phyloP scores from a whole-genome alignment of 2,888 invertebrate genomes.

The Eledona agricola region DNA sequence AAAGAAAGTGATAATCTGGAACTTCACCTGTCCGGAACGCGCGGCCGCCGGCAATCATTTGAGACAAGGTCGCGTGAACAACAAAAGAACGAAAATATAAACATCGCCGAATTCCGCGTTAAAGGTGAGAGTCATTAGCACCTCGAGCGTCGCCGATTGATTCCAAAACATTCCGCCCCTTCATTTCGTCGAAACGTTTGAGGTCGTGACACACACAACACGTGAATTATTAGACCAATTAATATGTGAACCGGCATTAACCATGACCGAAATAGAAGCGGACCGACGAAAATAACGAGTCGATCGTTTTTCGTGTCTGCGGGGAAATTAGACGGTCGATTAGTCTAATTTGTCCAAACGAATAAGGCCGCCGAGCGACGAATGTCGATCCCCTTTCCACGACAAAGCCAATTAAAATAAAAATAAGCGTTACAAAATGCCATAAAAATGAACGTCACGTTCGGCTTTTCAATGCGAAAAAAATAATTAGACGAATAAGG shows the following conservation, averaged over 20 bases:
- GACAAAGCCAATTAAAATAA: constrained; percentile 23
- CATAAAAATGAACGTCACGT: constrained; percentile 33
- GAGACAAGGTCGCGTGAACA: constrained; percentile 21
- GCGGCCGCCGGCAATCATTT: no score
- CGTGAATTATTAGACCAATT: constrained; percentile 27
- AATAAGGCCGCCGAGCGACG: constrained; percentile 10
- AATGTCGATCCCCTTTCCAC: constrained; percentile 4
- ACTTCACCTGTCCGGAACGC: no score
- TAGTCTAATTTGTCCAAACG: constrained; percentile 5
- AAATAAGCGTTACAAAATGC: constrained; percentile 22
- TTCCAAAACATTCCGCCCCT: constrained; percentile 1
- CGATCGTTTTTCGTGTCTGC: constrained; percentile 1
- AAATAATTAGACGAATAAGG: constrained; percentile 20
- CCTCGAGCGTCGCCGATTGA: not conserved
- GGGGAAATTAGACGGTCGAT: constrained; percentile 9
- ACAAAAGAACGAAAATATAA: constrained; percentile 21
- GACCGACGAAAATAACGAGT: constrained; percentile 9
- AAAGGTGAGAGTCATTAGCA: constrained; percentile 35
- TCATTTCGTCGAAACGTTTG: not conserved
- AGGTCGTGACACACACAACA: constrained; percentile 22
- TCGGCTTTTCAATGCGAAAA: constrained; percentile 18
- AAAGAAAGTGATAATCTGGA: no score
- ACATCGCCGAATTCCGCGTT: constrained; percentile 14
- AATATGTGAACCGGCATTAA: constrained; percentile 15
- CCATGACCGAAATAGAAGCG: constrained; percentile 37